Base-by-base conservation (phyloP, 2,888 invertebrate species). In the Polydrusus tereticollis region DNA sequence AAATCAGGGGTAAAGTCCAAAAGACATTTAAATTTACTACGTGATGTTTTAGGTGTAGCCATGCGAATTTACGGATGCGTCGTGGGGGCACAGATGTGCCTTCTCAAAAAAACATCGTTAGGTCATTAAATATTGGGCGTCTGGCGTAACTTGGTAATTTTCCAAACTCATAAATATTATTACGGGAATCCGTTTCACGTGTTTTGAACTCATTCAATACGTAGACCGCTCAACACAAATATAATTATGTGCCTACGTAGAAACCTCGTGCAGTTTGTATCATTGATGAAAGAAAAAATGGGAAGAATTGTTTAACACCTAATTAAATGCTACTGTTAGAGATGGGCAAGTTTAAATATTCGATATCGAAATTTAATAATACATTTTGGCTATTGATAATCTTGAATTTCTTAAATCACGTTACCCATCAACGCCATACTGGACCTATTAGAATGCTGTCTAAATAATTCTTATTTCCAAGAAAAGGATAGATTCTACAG, bases 201-300 rank as follows among this genome's bases (percentile, higher is more conserved):
- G 6, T 29, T 14, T 14, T 14, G 29, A 29, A 29, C 52, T 10
- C n/a, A n/a, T n/a, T 26, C 29, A 29, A 29, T 10, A 29, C 7
- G 26, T 52, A 52, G 16, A 23, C n/a, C 8, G 20, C 1, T 12
- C 14, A 29, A 52, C 52, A 16, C 12, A 43, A 29, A 20, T 68
- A n/a, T 41, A 26, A 16, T 26, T 43, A 18, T 20, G 29, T 26
- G 18, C 29, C 23, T 58, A 47, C 66, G 57, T 58, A 66, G 18
- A 43, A 41, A 58, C 58, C 65, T 43, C 66, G 66, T 66, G 66
- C 55, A 66, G 52, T 66, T 66, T 38, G 58, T 66, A 23, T 23
- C 10, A 41, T 20, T 23, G 8, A 26, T 26, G 16, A 26, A 7
- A 6, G 36, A 41, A 14, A 43, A 41, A 21, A 26, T 59, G 38